Evolutionary conservation across 2,888 invertebrate genomes (phyloP).

Genomic region (Macaria notata): DNA sequence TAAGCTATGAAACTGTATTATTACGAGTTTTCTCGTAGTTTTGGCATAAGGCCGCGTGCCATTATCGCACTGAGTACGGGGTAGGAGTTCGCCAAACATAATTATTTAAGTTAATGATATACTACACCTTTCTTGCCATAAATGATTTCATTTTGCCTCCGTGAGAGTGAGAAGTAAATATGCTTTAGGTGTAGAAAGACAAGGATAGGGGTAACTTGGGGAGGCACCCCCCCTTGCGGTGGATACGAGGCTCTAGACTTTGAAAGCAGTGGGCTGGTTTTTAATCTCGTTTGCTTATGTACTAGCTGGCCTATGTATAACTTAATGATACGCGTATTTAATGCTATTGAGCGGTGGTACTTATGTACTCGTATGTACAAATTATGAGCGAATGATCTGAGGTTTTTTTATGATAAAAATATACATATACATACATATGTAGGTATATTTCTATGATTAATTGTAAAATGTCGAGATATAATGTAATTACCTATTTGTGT

Average conservation of each 20-base stretch:
- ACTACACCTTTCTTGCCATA: constrained; percentile 68
- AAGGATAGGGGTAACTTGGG: constrained; percentile 41
- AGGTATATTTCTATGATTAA: too few relatives aligned
- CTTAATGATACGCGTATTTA: constrained; percentile 32
- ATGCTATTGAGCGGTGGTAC: constrained; percentile 18
- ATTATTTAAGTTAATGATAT: constrained; percentile 81
- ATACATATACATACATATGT: too few relatives aligned
- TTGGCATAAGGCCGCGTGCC: background rate
- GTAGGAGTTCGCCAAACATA: constrained; percentile 56
- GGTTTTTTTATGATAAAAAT: too few relatives aligned
- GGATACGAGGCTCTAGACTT: constrained; percentile 52
- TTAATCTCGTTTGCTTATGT: constrained; percentile 69
- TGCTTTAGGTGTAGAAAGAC: constrained; percentile 23
- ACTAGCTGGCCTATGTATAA: constrained; percentile 25
- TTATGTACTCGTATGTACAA: constrained; percentile 11
- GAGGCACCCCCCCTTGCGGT: constrained; percentile 51
- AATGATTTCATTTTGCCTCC: constrained; percentile 66
- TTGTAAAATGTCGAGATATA: too few relatives aligned
- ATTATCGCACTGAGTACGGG: constrained; percentile 31
- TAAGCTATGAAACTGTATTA: too few relatives aligned
- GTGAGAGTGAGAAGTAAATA: constrained; percentile 43
- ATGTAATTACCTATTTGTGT: too few relatives aligned
- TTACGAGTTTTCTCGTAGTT: too few relatives aligned
- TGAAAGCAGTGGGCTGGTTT: constrained; percentile 57
- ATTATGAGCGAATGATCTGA: background rate